Evolutionary conservation across 2,113 vertebrate species (phyloP).

Genomic region (Labrus mixtus): DNA sequence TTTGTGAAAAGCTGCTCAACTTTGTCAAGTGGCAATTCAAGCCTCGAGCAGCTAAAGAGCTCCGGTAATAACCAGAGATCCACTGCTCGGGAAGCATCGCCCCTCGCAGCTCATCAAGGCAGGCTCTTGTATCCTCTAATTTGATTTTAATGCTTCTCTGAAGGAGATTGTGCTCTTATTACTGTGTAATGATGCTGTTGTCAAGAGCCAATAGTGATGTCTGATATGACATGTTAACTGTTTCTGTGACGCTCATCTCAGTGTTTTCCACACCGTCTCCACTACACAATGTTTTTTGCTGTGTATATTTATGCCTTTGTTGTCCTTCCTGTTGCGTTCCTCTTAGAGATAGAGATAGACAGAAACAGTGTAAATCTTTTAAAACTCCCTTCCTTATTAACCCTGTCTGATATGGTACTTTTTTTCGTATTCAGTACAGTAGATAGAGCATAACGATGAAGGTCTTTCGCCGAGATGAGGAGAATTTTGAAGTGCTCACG

Average conservation of each 20-base stretch:
- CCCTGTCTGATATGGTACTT: conserved; percentile 68
- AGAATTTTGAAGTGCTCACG: conserved; percentile 83
- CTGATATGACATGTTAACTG: conserved; percentile 83
- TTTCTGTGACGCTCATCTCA: conserved; percentile 81
- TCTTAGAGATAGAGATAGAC: conserved; percentile 59
- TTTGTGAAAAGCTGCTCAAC: conserved; percentile 79
- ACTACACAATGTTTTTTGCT: conserved; percentile 47
- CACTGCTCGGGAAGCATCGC: conserved; percentile 71
- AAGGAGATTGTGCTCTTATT: conserved; percentile 83
- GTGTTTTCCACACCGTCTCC: conserved; percentile 73
- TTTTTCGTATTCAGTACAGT: conserved; percentile 81
- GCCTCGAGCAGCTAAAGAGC: conserved; percentile 76
- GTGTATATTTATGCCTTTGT: conserved; percentile 65
- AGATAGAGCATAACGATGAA: conserved; percentile 83
- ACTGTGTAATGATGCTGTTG: conserved; percentile 86
- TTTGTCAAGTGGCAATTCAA: conserved; percentile 84
- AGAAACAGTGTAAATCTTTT: conserved; percentile 64
- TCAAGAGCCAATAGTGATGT: conserved; percentile 82
- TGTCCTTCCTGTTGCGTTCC: conserved; percentile 66
- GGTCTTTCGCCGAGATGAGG: conserved; percentile 78
- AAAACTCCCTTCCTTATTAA: conserved; percentile 71
- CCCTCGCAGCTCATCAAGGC: conserved; percentile 79
- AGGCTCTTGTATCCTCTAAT: conserved; percentile 83
- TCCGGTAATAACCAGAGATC: conserved; percentile 76
- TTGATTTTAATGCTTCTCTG: conserved; percentile 87